Conservation (phyloP, 2,113 vertebrate genomes). For the Apteryx owenii region DNA sequence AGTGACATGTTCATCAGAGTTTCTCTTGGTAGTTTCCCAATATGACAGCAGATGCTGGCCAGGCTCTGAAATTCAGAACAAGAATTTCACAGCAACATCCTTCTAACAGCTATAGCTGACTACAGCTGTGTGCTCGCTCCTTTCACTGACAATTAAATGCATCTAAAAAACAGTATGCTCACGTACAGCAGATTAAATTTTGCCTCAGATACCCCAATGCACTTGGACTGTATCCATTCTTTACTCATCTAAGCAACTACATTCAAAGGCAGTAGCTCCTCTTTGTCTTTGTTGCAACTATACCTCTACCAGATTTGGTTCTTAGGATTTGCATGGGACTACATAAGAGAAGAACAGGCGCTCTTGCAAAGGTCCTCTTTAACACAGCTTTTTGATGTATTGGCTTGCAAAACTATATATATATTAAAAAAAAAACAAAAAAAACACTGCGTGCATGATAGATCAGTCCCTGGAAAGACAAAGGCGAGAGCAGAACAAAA, state of each 20-base stretch:
- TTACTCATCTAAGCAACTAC: not conserved
- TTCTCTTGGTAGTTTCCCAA: not conserved
- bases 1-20: not conserved
- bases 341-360: not conserved
- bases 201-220: not conserved
- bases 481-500: not conserved
- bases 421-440: not conserved
- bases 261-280: not conserved
- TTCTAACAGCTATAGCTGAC: not conserved
- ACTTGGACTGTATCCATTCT: not conserved
- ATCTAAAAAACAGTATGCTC: not conserved
- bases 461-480: not conserved
- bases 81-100: not conserved
- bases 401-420: not conserved
- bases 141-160: not conserved
- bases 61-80: not conserved
- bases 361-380: not conserved
- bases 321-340: not conserved
- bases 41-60: not conserved
- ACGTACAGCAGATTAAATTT: not conserved
- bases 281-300: not conserved
- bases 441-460: not conserved
- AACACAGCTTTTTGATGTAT: not conserved
- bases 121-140: not conserved
- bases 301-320: not conserved